These are phyloP conservation scores for Mormyrus proboscirostris DNA, from an alignment of 2,797 vertebrate genomes.

Conservation along the genomic window DNA sequence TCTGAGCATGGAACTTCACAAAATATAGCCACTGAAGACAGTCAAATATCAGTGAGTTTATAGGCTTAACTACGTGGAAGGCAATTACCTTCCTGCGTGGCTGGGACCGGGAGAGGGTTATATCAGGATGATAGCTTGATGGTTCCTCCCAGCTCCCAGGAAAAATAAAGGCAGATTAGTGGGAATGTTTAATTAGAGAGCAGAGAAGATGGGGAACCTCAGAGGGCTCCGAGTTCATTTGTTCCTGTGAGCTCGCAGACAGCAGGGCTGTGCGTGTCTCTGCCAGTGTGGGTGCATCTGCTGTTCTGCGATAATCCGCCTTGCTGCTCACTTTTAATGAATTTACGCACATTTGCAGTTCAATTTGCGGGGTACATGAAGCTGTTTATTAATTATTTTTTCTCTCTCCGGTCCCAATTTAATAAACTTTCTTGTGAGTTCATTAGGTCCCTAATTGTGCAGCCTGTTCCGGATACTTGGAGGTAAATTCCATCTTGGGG, in stretches of 20 bases:
- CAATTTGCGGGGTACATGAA: neutral
- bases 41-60: neutral
- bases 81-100: neutral
- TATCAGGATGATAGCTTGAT: neutral
- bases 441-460: neutral
- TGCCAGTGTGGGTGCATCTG: neutral
- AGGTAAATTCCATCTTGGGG: neutral
- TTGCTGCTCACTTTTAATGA: neutral
- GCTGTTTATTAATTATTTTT: neutral
- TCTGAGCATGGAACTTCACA: neutral
- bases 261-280: neutral
- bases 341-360: neutral
- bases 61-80: neutral
- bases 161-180: constrained; percentile 5
- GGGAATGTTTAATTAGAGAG: neutral
- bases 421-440: neutral
- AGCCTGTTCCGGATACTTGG: neutral
- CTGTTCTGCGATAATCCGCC: neutral
- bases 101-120: neutral
- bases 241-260: neutral
- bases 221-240: neutral
- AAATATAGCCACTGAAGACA: neutral
- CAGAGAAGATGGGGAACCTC: neutral
- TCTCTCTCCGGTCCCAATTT: neutral
- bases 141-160: neutral